These are phyloP conservation scores for Apodemia mormo DNA, from an alignment of 2,888 invertebrate genomes.

Conservation along the genomic window DNA sequence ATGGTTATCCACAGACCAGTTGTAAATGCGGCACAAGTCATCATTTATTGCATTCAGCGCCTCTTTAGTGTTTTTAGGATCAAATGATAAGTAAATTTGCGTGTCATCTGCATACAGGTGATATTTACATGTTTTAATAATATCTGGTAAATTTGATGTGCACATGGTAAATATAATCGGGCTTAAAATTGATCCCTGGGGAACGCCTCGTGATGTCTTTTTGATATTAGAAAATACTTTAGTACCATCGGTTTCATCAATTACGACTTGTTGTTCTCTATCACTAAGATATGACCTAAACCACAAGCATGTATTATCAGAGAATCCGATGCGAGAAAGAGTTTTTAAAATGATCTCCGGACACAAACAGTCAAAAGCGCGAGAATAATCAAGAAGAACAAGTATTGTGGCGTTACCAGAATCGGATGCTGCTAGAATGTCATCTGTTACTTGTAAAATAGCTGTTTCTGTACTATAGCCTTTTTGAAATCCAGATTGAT, in stretches of 20 bases:
- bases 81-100: background rate
- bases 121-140: conserved; percentile 5
- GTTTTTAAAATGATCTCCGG: no score
- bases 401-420: no score
- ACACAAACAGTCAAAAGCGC: no score
- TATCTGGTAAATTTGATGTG: conserved; percentile 3
- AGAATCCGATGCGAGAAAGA: conserved; percentile 25
- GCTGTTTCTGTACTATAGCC: conserved; percentile 2
- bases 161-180: conserved; percentile 14
- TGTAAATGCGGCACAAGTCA: conserved; percentile 5
- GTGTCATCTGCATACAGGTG: conserved; percentile 19
- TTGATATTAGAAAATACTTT: conserved; percentile 10
- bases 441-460: conserved; percentile 28
- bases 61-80: conserved; percentile 3
- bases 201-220: conserved; percentile 10
- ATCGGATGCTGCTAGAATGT: conserved; percentile 13
- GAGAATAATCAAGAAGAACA: no score
- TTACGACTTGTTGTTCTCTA: conserved; percentile 26
- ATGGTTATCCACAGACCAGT: conserved; percentile 9
- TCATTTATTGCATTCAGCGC: background rate
- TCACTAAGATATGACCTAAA: conserved; percentile 26
- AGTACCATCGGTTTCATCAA: background rate
- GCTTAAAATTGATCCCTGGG: conserved; percentile 21
- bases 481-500: background rate
- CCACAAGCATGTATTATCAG: conserved; percentile 23